These are phyloP conservation scores for Drosophila orena DNA, from an alignment of 1,140 invertebrate genomes.

Conservation along the genomic window DNA sequence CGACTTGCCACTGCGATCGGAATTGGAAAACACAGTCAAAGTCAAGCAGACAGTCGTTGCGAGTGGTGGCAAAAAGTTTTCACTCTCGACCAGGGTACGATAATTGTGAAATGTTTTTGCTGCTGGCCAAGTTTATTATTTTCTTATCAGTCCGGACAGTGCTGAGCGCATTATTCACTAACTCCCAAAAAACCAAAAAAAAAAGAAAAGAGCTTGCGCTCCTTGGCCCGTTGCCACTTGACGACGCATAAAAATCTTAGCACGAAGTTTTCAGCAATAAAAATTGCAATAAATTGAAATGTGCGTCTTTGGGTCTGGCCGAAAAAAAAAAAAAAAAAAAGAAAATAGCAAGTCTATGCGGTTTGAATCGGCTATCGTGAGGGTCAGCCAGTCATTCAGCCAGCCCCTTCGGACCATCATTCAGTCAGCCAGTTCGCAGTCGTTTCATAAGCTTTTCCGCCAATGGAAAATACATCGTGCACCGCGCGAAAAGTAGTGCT, in stretches of 20 bases:
- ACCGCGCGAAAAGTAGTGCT: background rate
- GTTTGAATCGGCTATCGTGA: conserved; percentile 36
- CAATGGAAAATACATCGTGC: conserved; percentile 18
- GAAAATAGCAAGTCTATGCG: conserved; percentile 53
- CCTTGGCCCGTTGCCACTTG: conserved; percentile 48
- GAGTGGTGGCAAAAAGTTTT: conserved; percentile 53
- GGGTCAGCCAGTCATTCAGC: conserved; percentile 50
- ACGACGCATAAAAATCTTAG: conserved; percentile 72
- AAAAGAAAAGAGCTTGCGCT: background rate
- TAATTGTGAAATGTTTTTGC: conserved; percentile 75
- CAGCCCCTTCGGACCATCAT: conserved; percentile 7
- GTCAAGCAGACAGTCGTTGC: conserved; percentile 48
- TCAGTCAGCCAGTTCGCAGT: conserved; percentile 11
- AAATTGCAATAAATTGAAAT: conserved; percentile 79
- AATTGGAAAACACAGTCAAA: conserved; percentile 49
- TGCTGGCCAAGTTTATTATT: conserved; percentile 69
- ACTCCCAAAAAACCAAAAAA: background rate
- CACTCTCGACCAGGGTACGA: conserved; percentile 26
- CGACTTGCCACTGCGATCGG: conserved; percentile 11
- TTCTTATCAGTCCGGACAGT: conserved; percentile 60
- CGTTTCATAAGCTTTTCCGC: conserved; percentile 63
- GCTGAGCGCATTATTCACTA: conserved; percentile 32
- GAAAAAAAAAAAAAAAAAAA: conserved; percentile 47
- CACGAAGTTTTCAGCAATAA: conserved; percentile 67
- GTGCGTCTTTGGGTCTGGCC: conserved; percentile 54